Conservation (phyloP, 2,797 vertebrate genomes). For the Gobionotothen gibberifrons region DNA sequence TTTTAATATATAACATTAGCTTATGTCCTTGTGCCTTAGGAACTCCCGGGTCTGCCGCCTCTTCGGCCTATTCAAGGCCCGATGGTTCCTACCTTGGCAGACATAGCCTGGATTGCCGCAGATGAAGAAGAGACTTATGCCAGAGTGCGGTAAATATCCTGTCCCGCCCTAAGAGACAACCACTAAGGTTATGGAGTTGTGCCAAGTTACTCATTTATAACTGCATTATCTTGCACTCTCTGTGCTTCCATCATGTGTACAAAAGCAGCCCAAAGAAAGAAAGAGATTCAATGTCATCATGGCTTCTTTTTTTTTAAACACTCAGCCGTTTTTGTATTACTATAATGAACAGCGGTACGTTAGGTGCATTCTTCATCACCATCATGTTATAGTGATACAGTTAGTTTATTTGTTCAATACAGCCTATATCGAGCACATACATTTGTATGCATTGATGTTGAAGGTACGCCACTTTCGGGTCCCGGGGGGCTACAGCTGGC, state of each 20-base stretch:
- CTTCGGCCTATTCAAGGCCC: conserved; percentile 88
- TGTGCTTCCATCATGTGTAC: background rate
- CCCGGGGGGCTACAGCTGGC: no score
- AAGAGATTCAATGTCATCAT: background rate
- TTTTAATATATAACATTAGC: background rate
- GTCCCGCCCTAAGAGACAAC: background rate
- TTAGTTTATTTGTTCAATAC: no score
- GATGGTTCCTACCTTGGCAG: conserved; percentile 94
- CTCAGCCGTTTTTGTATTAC: background rate
- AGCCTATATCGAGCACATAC: no score
- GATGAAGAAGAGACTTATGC: conserved; percentile 98
- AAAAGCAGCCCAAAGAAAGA: background rate
- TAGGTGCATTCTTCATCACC: no score
- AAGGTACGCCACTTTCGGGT: no score
- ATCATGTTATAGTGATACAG: no score
- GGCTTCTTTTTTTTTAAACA: conserved; percentile 1
- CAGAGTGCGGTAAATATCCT: conserved; percentile 90
- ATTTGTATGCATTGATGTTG: no score
- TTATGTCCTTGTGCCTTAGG: conserved; percentile 76
- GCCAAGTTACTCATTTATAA: background rate
- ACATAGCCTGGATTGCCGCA: conserved; percentile 97
- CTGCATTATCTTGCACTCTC: background rate
- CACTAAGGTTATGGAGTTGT: conserved; percentile 1
- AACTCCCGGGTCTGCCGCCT: conserved; percentile 88
- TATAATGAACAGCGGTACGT: no score